Base-by-base conservation (phyloP, 2,888 invertebrate species). In the Mongoloraphidia duomilia region DNA sequence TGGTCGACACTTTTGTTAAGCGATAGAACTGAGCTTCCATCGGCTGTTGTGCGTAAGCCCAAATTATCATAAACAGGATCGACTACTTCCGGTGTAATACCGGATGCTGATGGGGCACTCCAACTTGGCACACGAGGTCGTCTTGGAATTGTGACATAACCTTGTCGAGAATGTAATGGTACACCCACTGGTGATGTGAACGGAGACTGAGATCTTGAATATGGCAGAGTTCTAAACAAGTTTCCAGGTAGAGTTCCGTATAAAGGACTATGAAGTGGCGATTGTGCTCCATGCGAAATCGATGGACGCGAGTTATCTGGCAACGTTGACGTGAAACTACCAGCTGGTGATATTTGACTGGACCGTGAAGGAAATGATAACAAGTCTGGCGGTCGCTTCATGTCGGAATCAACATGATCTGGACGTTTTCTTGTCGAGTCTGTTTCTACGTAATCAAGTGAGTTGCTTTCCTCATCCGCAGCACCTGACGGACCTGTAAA, bases 1-100 rank as follows among this genome's bases (percentile, higher is more conserved):
- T 75, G 72, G 52, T 75, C 64, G 9, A 78, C 78, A 26, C 79
- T 72, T 68, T 86, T 86, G 63, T 87, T 86, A 49, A 90, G 64
- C 49, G 86, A 87, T 35, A 85, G 67, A 10, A 79, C 80, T 3
- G 85, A 87, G 62, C 84, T 86, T n/a, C 91, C 91, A 54, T 87
- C 84, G 13, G 86, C 89, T 13, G 91, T 88, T 13, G 89, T 89
- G 46, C 91, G 75, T 13, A 84, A 68, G 0, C 91, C 91, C 43
- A 91, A 69, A 63, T 90, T 90, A 62, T 91, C 91, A 63, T 91
- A 91, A 26, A 90, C 76, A 0, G 90, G 90, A 60, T 88, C 87
- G 49, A 77, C 73, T 34, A 76, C 70, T 57, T 77, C 76, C 40
- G 73, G 65, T 6, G 26, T 26, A 26, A 26, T 26, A 54, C 71